Percentiles rank a stretch among this genome's conserved stretches.
Conservation (phyloP, 2,888 invertebrate species). For the Drosophila peninsularis region DNA sequence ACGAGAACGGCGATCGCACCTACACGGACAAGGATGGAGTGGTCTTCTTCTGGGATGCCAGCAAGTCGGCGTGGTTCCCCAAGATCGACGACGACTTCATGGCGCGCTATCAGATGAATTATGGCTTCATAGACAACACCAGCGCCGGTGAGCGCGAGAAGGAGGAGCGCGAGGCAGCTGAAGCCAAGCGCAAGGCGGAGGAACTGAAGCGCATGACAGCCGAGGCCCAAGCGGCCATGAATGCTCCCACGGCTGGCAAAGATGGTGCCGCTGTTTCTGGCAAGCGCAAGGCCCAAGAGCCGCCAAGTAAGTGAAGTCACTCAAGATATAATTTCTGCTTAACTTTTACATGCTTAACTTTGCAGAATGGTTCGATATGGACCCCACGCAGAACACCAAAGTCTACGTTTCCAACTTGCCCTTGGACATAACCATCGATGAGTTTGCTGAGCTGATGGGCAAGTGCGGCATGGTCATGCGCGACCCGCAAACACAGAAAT, state of each 20-base stretch:
- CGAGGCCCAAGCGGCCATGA: constrained; percentile 75
- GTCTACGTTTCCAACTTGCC: constrained; percentile 98
- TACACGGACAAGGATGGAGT: constrained; percentile 95
- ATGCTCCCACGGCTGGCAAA: constrained; percentile 13
- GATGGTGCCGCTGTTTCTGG: constrained; percentile 37
- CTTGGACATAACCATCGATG: constrained; percentile 93
- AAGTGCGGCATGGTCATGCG: constrained; percentile 98
- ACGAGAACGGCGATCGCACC: constrained; percentile 91
- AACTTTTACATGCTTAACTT: neutral
- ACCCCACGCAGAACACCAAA: constrained; percentile 95
- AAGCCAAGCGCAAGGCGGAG: constrained; percentile 66
- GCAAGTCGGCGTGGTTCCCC: constrained; percentile 97
- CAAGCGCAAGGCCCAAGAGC: constrained; percentile 86
- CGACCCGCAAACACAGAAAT: constrained; percentile 91
- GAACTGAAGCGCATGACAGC: constrained; percentile 76
- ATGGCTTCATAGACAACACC: constrained; percentile 91
- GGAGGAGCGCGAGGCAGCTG: constrained; percentile 60
- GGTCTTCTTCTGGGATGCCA: constrained; percentile 95
- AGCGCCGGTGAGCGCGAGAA: constrained; percentile 66
- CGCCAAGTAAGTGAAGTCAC: constrained; percentile 81
- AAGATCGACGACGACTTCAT: constrained; percentile 98
- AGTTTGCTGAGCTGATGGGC: constrained; percentile 95
- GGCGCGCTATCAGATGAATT: constrained; percentile 97
- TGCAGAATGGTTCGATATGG: constrained; percentile 96
- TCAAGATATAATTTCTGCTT: neutral